Evolutionary conservation across 2,797 vertebrate species (phyloP).

Genomic region (Sylvilagus floridanus): DNA sequence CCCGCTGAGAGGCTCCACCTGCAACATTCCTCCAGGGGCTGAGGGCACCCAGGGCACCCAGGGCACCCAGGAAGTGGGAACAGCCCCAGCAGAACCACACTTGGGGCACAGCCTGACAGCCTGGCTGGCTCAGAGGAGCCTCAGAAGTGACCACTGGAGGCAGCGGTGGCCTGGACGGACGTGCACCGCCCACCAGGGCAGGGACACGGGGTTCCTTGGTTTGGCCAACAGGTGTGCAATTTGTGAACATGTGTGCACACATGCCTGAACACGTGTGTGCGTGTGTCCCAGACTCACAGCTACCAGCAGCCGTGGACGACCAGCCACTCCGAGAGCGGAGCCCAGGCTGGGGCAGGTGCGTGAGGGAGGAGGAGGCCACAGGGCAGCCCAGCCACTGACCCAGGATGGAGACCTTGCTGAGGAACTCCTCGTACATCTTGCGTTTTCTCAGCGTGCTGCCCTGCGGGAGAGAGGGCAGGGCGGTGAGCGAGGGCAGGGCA

Average conservation of each 20-base stretch:
- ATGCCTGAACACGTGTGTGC: too few relatives aligned
- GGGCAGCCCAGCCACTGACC: constrained; percentile 88
- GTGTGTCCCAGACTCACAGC: fast-evolving
- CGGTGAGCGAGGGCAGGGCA: too few relatives aligned
- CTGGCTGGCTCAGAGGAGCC: too few relatives aligned
- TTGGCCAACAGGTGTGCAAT: not conserved
- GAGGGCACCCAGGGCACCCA: too few relatives aligned
- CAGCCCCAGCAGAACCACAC: not conserved
- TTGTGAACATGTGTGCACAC: fast-evolving
- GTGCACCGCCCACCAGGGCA: fast-evolving
- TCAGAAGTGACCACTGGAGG: fast-evolving
- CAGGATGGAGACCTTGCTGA: constrained; percentile 98
- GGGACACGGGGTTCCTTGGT: not conserved
- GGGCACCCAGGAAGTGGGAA: too few relatives aligned
- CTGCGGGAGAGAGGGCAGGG: constrained; percentile 85
- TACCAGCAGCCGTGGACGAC: too few relatives aligned
- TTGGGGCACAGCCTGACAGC: not conserved
- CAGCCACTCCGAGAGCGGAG: fast-evolving
- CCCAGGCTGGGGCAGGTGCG: not conserved
- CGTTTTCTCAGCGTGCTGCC: constrained; percentile 97
- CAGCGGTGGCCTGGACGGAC: not conserved
- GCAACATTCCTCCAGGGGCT: too few relatives aligned
- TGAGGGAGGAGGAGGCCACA: not conserved
- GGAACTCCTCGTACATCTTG: constrained; percentile 98
- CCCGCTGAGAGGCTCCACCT: not conserved